These are phyloP conservation scores for Apotomis turbidana DNA, from an alignment of 2,888 invertebrate species.

Conservation along the genomic window DNA sequence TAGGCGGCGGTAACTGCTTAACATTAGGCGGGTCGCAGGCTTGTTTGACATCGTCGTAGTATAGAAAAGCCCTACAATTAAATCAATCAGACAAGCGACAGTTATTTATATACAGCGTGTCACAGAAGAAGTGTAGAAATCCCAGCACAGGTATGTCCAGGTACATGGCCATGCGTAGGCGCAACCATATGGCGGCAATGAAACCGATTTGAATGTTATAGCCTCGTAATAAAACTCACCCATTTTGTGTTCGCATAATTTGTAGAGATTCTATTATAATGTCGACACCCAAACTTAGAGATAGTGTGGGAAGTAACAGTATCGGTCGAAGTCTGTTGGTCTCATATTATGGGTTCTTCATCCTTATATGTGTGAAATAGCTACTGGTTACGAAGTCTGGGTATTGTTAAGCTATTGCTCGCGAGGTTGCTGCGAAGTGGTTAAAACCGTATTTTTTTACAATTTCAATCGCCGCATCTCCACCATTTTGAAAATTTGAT, in stretches of 20 bases:
- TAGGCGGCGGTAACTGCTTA: no score
- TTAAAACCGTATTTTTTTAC: no score
- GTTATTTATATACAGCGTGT: not conserved
- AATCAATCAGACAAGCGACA: not conserved
- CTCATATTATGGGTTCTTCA: no score
- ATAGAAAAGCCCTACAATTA: no score
- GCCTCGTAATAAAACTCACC: constrained; percentile 42
- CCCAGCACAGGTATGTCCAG: constrained; percentile 44
- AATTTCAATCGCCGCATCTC: no score
- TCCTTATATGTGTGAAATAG: no score
- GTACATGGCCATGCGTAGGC: constrained; percentile 55
- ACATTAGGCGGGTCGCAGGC: no score
- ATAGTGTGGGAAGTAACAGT: not conserved
- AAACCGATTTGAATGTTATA: constrained; percentile 39
- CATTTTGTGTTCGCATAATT: constrained; percentile 19
- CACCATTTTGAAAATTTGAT: no score
- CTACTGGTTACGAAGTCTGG: no score
- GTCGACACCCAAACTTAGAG: not conserved
- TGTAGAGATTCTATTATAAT: constrained; percentile 14
- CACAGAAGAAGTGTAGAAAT: constrained; percentile 32
- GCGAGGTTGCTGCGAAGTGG: no score
- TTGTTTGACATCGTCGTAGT: no score
- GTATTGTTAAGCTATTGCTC: no score
- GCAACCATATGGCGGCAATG: constrained; percentile 54
- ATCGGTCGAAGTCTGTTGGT: not conserved